phyloP scores from a whole-genome alignment of 2,113 vertebrate species.

The Mystacornis crossleyi region DNA sequence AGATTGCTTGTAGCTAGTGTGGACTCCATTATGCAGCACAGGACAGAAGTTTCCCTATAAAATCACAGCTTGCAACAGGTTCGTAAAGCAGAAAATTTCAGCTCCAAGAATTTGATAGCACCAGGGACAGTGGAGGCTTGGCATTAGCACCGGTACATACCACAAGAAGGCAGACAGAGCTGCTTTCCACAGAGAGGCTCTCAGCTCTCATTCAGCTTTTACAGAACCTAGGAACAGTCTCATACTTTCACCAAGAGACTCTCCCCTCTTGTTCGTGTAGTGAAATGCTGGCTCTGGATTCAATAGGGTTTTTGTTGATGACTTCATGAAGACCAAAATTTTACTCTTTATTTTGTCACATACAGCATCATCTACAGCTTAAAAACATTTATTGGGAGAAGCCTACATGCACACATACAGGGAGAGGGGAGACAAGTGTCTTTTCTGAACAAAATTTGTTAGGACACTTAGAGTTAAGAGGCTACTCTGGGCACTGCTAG shows the following conservation, averaged over 20 bases:
- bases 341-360: background rate
- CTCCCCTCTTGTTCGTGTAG: background rate
- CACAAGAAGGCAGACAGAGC: background rate
- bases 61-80: background rate
- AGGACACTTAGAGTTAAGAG: background rate
- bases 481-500: background rate
- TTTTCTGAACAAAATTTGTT: background rate
- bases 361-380: background rate
- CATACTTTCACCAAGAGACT: background rate
- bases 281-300: background rate
- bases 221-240: background rate
- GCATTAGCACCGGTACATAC: background rate
- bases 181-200: background rate
- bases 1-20: background rate
- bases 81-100: background rate
- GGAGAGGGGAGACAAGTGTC: background rate
- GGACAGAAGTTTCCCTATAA: background rate
- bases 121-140: background rate
- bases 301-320: background rate
- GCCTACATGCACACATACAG: background rate
- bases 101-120: background rate
- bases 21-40: background rate
- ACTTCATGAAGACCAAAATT: background rate
- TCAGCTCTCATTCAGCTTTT: background rate
- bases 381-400: background rate